phyloP scores from a whole-genome alignment of 2,113 vertebrate species.

The Ceyx cyanopectus region DNA sequence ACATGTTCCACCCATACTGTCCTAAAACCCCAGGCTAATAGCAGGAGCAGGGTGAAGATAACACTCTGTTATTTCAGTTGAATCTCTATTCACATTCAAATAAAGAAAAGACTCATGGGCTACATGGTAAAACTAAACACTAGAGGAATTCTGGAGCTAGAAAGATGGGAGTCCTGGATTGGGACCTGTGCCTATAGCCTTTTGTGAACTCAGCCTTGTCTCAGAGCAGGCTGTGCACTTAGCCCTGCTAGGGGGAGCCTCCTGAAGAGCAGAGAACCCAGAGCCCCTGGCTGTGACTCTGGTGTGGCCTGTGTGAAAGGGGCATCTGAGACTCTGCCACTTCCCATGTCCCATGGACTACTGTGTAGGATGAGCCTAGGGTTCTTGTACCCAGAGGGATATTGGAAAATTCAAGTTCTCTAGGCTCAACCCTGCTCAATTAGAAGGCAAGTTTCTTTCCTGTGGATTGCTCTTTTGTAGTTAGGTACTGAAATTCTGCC shows the following conservation, averaged over 20 bases:
- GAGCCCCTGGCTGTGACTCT: neutral
- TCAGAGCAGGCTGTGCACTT: neutral
- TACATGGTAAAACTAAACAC: neutral
- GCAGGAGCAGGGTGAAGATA: neutral
- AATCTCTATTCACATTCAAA: neutral
- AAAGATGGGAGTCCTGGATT: neutral
- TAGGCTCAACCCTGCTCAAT: neutral
- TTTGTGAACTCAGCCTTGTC: neutral
- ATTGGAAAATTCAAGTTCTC: neutral
- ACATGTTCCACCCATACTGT: neutral
- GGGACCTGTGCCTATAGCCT: neutral
- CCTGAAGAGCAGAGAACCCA: neutral
- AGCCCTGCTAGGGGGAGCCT: neutral
- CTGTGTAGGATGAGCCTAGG: neutral
- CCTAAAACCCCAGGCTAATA: neutral
- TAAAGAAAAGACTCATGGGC: neutral
- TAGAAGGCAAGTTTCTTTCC: neutral
- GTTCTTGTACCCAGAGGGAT: neutral
- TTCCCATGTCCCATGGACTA: rapidly evolving
- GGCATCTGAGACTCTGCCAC: too few species aligned
- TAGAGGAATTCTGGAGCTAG: neutral
- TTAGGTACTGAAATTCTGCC: neutral
- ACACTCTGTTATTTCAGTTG: neutral
- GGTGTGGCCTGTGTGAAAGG: neutral
- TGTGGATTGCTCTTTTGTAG: neutral